These are phyloP conservation scores for Sclerurus mexicanus DNA, from an alignment of 2,113 vertebrate species.

Conservation along the genomic window DNA sequence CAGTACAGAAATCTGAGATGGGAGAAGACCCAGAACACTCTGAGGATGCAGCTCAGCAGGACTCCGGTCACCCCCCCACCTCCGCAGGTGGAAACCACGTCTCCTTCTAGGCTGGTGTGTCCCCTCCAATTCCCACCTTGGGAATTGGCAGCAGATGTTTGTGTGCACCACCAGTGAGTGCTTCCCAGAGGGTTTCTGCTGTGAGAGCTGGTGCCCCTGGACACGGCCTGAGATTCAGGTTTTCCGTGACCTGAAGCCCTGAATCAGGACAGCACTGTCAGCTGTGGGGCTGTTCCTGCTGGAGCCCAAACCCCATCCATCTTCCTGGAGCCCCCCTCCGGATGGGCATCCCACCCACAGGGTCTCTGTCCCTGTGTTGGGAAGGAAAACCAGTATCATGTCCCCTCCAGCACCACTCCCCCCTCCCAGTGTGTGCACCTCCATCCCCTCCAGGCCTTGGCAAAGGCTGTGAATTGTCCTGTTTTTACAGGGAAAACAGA, in stretches of 20 bases:
- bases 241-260: neutral
- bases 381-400: accelerated
- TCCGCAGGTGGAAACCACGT: neutral
- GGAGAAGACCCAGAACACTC: neutral
- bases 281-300: neutral
- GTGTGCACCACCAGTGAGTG: accelerated
- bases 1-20: neutral
- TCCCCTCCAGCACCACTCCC: neutral
- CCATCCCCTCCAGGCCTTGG: neutral
- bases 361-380: neutral
- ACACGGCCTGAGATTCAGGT: neutral
- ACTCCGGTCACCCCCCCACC: neutral
- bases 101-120: neutral
- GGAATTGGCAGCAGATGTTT: accelerated
- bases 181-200: neutral
- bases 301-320: neutral
- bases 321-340: neutral
- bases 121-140: accelerated
- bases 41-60: neutral
- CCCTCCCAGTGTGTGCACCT: accelerated
- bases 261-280: neutral
- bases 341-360: too few relatives aligned
- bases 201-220: neutral
- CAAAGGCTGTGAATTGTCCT: neutral
- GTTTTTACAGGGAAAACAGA: neutral